A percentile compares a stretch with the other conserved stretches of the same genome.
Evolutionary conservation across 2,888 invertebrate species (phyloP).

Genomic region (Eupsilia transversa): DNA sequence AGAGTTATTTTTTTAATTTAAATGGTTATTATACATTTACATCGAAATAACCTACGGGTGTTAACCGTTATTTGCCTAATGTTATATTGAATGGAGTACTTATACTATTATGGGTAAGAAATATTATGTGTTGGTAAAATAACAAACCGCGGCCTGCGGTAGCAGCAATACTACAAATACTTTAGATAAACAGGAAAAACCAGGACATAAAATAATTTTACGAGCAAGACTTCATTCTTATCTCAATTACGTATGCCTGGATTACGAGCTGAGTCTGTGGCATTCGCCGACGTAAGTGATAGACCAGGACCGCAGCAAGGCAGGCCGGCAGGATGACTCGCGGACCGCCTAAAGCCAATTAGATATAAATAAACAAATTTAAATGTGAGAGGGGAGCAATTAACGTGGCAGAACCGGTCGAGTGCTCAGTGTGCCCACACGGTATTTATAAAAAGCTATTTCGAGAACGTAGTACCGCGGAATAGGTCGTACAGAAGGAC

Average conservation of each 20-base stretch:
- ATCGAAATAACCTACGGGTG: no score
- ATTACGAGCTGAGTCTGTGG: constrained; percentile 32
- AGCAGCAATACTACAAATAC: neutral
- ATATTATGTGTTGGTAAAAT: constrained; percentile 2
- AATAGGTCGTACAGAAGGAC: constrained; percentile 9
- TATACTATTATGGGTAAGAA: no score
- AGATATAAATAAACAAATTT: constrained; percentile 63
- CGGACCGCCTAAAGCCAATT: constrained; percentile 48
- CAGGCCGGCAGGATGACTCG: constrained; percentile 15
- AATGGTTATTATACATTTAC: no score
- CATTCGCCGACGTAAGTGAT: constrained; percentile 47
- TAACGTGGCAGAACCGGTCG: constrained; percentile 55
- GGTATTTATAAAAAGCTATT: constrained; percentile 64
- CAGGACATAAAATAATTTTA: constrained; percentile 45
- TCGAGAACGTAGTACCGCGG: constrained; percentile 33
- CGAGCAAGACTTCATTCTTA: constrained; percentile 48
- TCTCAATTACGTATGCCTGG: constrained; percentile 56
- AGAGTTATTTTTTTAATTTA: no score
- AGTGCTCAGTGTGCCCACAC: constrained; percentile 25
- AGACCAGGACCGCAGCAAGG: constrained; percentile 23
- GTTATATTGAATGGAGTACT: no score
- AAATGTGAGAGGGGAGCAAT: constrained; percentile 60
- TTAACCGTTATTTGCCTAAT: no score
- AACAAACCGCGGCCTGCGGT: neutral
- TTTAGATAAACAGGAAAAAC: constrained; percentile 14